Percentiles rank a stretch among this genome's conserved stretches.
These are phyloP conservation scores for Leptura quadrifasciata DNA, from an alignment of 2,888 invertebrate genomes.

Conservation along the genomic window DNA sequence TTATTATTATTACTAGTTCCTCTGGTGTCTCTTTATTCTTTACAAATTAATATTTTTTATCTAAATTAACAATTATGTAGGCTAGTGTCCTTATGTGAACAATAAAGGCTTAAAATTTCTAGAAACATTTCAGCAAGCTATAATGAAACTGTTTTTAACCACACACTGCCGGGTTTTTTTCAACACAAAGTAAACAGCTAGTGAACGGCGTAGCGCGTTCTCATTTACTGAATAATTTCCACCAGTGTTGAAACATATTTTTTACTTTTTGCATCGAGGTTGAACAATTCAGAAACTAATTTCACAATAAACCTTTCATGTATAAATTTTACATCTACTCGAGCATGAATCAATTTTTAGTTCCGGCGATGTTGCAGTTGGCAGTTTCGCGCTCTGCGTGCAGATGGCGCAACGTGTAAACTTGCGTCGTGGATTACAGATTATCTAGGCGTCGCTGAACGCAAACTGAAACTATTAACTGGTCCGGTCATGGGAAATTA, in stretches of 20 bases:
- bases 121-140: background rate
- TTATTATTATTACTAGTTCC: too few relatives aligned
- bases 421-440: background rate
- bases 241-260: background rate
- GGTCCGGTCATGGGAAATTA: background rate
- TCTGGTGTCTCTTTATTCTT: too few relatives aligned
- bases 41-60: too few relatives aligned
- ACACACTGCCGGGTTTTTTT: background rate
- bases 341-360: constrained; percentile 39
- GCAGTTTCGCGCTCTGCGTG: background rate
- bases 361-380: constrained; percentile 20
- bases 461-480: background rate
- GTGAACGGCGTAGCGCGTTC: background rate
- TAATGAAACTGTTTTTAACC: background rate
- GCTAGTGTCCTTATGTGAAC: background rate
- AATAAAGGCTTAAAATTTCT: background rate
- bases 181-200: background rate
- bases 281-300: constrained; percentile 30
- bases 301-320: constrained; percentile 27
- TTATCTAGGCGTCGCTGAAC: background rate
- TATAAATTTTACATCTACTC: constrained; percentile 35
- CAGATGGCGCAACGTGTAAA: constrained; percentile 24
- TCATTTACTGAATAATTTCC: background rate
- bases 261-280: constrained; percentile 8
- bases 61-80: background rate